Base-by-base conservation (phyloP, 1,140 invertebrate species). In the Triops longicaudatus region DNA sequence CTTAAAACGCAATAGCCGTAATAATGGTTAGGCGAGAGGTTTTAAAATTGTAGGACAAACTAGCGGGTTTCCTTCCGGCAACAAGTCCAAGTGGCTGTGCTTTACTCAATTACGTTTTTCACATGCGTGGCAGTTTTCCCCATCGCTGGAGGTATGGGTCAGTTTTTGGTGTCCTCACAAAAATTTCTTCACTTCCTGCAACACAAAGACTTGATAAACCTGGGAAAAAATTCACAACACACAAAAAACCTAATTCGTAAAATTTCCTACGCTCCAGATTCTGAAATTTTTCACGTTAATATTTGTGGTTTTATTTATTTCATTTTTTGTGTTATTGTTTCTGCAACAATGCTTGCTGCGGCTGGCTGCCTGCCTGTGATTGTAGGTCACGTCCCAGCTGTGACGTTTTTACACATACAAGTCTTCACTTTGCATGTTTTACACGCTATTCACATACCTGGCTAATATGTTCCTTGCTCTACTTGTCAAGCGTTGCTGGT, bases 31-130 rank as follows among this genome's bases (percentile, higher is more conserved):
- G 31, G n/a, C n/a, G 31, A 63, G 10, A 17, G 50, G 22, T 22
- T 17, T 63, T 22, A 22, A 63, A 63, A 3, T 63, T 63, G 50
- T 63, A 22, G 50, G 50, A 9, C 50, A 63, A 63, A 63, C 50
- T 63, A 63, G 50, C 50, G 50, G 50, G 50, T n/a, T 63, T 63
- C 50, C n/a, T 63, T 63, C 50, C 50, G 50, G 50, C 14, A 63
- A 63, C 14, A 17, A n/a, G 50, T 63, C 50, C 50, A 14, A 63
- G 7, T 63, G 50, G 50, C 50, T 12, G 50, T 63, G 14, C 50
- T 63, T n/a, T 63, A 63, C 22, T 14, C 22, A 22, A 4, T 63
- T 63, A 17, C 0, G 14, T 63, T 17, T 63, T 63, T 63, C 50
- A 63, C 50, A 63, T 0, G 50, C n/a, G 14, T 63, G 22, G n/a